Evolutionary conservation across 2,888 invertebrate species (phyloP).

Genomic region (Mystacides longicornis): DNA sequence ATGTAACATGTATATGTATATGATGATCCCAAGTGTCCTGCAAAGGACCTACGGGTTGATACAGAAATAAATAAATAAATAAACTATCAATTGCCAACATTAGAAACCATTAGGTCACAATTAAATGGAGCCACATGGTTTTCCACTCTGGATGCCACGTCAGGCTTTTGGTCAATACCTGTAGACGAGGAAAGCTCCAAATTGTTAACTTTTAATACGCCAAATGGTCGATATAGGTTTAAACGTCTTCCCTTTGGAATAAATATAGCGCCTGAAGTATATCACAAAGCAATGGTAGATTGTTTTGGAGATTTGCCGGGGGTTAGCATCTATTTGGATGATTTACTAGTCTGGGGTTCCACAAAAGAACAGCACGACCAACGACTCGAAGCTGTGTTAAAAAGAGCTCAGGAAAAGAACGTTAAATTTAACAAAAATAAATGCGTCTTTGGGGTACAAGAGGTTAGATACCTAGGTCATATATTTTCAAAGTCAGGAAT

Average conservation of each 20-base stretch:
- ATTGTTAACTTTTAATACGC: neutral
- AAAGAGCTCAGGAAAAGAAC: neutral
- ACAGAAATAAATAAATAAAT: too few relatives aligned
- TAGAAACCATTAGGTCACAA: neutral
- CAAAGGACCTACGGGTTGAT: too few relatives aligned
- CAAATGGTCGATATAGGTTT: neutral
- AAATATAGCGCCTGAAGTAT: constrained; percentile 3
- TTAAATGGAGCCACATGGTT: neutral
- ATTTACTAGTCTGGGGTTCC: neutral
- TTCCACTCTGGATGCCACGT: neutral
- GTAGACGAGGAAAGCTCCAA: neutral
- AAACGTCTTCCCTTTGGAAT: constrained; percentile 6
- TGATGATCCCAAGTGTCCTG: too few relatives aligned
- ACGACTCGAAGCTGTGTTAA: neutral
- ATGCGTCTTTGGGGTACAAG: constrained; percentile 17
- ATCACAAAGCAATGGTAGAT: neutral
- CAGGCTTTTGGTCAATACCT: neutral
- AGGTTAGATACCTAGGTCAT: constrained; percentile 26
- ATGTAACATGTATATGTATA: too few relatives aligned
- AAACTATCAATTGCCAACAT: neutral
- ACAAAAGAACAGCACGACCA: neutral
- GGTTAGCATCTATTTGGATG: constrained; percentile 2
- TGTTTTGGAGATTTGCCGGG: constrained; percentile 6
- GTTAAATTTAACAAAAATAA: constrained; percentile 20
- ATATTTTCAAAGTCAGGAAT: constrained; percentile 23